Evolutionary conservation across 1,140 invertebrate species (phyloP).

Genomic region (Calycopis cecrops): DNA sequence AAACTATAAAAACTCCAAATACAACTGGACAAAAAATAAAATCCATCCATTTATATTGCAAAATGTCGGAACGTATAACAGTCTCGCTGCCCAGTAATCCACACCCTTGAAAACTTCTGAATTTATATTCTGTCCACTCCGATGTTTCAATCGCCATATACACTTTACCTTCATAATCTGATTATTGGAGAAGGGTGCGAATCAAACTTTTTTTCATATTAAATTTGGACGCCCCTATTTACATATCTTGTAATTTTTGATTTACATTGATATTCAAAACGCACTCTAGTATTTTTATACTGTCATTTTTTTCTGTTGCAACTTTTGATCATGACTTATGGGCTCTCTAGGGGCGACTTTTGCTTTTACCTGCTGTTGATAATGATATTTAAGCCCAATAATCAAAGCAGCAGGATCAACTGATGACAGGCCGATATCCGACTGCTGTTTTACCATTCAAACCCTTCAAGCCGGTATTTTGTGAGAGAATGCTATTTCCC

Average conservation of each 20-base stretch:
- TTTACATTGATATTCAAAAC: slow-evolving; percentile 13
- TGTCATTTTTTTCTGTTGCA: too few species aligned
- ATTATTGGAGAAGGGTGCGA: slow-evolving; percentile 55
- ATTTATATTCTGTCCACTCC: slow-evolving; percentile 64
- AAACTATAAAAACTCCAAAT: background rate
- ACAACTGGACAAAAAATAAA: slow-evolving; percentile 14
- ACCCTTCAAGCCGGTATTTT: too few species aligned
- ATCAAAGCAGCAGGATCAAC: too few species aligned
- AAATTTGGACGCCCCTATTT: slow-evolving; percentile 24
- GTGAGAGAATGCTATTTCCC: too few species aligned
- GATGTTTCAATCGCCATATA: slow-evolving; percentile 61
- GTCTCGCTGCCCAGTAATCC: slow-evolving; percentile 31
- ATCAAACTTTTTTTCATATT: slow-evolving; percentile 32
- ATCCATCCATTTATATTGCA: slow-evolving; percentile 11
- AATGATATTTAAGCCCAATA: too few species aligned
- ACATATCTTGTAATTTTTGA: slow-evolving; percentile 20
- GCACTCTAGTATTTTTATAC: too few species aligned
- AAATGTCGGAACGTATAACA: slow-evolving; percentile 20
- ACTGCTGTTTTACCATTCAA: too few species aligned
- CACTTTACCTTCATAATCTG: slow-evolving; percentile 56
- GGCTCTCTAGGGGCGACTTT: too few species aligned
- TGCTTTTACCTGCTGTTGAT: too few species aligned
- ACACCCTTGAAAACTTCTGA: slow-evolving; percentile 50
- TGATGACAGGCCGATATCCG: too few species aligned
- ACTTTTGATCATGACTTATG: too few species aligned